phyloP scores from a whole-genome alignment of 1,140 invertebrate genomes.

The Hypothenemus hampei region DNA sequence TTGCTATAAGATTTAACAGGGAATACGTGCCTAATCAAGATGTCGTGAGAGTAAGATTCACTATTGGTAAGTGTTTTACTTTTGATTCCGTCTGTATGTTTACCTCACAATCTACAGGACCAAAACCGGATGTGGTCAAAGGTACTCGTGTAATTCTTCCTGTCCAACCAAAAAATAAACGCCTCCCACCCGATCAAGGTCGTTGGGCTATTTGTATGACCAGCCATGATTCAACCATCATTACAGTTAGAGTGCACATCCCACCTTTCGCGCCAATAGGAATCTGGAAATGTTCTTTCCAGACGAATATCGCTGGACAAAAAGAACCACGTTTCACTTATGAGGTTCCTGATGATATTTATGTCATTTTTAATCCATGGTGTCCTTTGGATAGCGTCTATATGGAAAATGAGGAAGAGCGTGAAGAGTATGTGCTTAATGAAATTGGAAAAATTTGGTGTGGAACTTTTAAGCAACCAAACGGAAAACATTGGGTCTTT shows the following conservation, averaged over 20 bases:
- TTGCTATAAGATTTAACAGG: slow-evolving; percentile 49
- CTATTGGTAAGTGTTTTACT: slow-evolving; percentile 46
- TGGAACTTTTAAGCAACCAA: slow-evolving; percentile 59
- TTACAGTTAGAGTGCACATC: slow-evolving; percentile 57
- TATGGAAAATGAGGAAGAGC: slow-evolving; percentile 58
- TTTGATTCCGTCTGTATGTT: too few species aligned
- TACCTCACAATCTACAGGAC: too few species aligned
- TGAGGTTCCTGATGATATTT: slow-evolving; percentile 56
- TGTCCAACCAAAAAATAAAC: slow-evolving; percentile 47
- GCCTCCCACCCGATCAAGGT: slow-evolving; percentile 51
- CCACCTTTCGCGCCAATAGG: slow-evolving; percentile 60
- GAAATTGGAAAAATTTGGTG: slow-evolving; percentile 75
- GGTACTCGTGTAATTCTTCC: slow-evolving; percentile 58
- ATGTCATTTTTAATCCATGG: slow-evolving; percentile 81
- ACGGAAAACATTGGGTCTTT: slow-evolving; percentile 68
- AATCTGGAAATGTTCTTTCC: slow-evolving; percentile 61
- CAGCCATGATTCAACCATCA: slow-evolving; percentile 54
- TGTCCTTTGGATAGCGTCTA: slow-evolving; percentile 60
- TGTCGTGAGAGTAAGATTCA: slow-evolving; percentile 48
- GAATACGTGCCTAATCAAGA: slow-evolving; percentile 47
- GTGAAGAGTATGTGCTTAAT: slow-evolving; percentile 68
- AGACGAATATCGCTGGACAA: slow-evolving; percentile 53
- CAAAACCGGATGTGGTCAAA: slow-evolving; percentile 59
- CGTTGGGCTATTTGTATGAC: slow-evolving; percentile 59
- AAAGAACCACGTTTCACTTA: slow-evolving; percentile 51